Evolutionary conservation across 2,888 invertebrate genomes (phyloP), one percentile per base, ranked within the genome.

Genomic region (Epinotia ramella): DNA sequence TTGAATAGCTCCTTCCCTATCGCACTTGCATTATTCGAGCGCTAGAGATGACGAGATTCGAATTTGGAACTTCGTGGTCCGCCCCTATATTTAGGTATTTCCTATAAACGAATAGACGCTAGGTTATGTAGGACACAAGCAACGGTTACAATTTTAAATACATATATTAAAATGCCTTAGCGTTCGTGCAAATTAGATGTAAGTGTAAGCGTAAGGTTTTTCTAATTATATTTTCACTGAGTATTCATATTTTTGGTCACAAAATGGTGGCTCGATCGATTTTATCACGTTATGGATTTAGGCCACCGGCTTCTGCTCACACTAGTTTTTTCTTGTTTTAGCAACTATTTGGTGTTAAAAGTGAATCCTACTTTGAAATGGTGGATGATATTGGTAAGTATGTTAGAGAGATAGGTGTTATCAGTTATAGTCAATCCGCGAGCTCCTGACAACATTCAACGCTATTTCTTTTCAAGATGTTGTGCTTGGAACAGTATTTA

Each of bases 151-250:
- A 60, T 73, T 53, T 62, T 67, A 59, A n/a, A 67, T 11, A 73
- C 46, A 64, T 11, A 57, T 49, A 62, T 57, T 18, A 33, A 46
- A 74, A 68, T 69, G 74, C 69, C 57, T 74, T 64, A 59, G 64
- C 74, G 74, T 69, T 64, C 74, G 69, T 74, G 74, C 57, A 74
- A 69, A 64, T 69, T 74, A 74, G 74, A 49, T 7, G 53, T 53
- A 67, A 68, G 63, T 57, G 16, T 74, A 73, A 68, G 28, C 18
- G 24, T 74, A 74, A 69, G 57, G 20, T 33, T 20, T 69, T 74
- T 68, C 28, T 57, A 24, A 66, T 46, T n/a, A 69, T 24, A 63
- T 44, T 68, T 68, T 68, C 57, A 57, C 33, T 11, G 18, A 56
- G 53, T 64, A 46, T 20, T 62, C 20, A 46, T 20, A 33, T 40